Percentiles rank a stretch among this genome's conserved stretches.
These are phyloP conservation scores for Rhinoraja longicauda DNA, from an alignment of 2,797 vertebrate genomes.

Conservation along the genomic window DNA sequence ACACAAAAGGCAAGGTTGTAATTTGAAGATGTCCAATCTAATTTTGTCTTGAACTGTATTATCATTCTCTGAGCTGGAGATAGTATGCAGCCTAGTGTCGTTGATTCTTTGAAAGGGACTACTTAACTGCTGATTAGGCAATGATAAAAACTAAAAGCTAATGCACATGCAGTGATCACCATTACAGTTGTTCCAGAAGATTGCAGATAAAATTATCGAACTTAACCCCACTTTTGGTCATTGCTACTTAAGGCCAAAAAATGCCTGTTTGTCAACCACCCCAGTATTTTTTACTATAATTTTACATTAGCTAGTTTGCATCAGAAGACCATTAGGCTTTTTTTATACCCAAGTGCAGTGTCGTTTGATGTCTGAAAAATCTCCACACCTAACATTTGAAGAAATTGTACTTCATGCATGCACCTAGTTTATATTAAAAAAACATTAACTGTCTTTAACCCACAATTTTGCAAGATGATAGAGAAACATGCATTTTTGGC, in stretches of 20 bases:
- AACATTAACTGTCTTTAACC: neutral
- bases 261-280: conserved; percentile 40
- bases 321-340: neutral
- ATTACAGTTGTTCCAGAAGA: conserved; percentile 54
- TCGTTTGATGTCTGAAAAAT: neutral
- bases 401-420: neutral
- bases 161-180: conserved; percentile 66
- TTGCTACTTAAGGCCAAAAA: conserved; percentile 53
- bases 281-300: neutral
- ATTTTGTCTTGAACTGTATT: conserved; percentile 5
- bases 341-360: conserved; percentile 34
- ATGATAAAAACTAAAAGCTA: conserved; percentile 42
- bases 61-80: neutral
- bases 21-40: neutral
- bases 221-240: conserved; percentile 58
- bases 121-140: neutral
- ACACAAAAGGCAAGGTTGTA: neutral
- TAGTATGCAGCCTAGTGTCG: neutral
- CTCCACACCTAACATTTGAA: conserved; percentile 2
- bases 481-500: conserved; percentile 33
- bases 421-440: neutral
- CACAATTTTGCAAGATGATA: neutral
- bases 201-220: conserved; percentile 53
- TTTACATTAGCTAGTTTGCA: neutral
- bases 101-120: neutral